Conservation (phyloP, 1,140 invertebrate species). For the Plectus sambesii region DNA sequence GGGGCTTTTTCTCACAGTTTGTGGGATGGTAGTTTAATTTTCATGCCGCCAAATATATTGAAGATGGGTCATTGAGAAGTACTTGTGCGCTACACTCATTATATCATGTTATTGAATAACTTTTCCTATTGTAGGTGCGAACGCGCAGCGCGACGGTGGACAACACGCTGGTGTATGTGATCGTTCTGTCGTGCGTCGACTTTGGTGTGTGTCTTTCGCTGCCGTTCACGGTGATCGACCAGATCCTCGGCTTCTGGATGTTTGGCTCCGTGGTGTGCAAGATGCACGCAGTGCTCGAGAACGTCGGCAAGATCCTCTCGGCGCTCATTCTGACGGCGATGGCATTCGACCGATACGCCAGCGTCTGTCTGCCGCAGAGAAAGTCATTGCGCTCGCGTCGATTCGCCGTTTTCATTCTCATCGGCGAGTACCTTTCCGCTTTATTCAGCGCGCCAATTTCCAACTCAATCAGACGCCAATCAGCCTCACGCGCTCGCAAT, state of each 20-base stretch:
- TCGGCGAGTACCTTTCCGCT: too few relatives aligned
- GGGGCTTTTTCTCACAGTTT: too few relatives aligned
- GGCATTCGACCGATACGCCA: slow-evolving; percentile 42
- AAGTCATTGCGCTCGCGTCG: slow-evolving; percentile 27
- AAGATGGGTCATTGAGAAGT: too few relatives aligned
- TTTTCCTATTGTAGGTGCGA: slow-evolving; percentile 27
- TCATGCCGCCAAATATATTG: too few relatives aligned
- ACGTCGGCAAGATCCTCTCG: slow-evolving; percentile 44
- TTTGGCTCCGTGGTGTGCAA: slow-evolving; percentile 41
- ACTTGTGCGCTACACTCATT: too few relatives aligned
- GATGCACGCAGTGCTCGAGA: slow-evolving; percentile 42
- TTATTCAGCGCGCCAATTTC: too few relatives aligned
- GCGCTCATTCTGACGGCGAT: slow-evolving; percentile 42
- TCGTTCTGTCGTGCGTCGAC: slow-evolving; percentile 43
- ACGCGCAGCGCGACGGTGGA: slow-evolving; percentile 33
- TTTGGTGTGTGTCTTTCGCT: slow-evolving; percentile 44
- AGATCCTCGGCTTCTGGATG: slow-evolving; percentile 46
- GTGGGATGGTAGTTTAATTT: too few relatives aligned
- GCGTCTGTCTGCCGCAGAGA: slow-evolving; percentile 39
- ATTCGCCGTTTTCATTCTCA: slow-evolving; percentile 34
- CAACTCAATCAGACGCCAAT: too few relatives aligned
- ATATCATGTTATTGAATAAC: too few relatives aligned
- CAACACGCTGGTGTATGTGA: slow-evolving; percentile 42
- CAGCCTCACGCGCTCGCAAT: too few relatives aligned
- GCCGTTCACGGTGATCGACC: slow-evolving; percentile 43